Conservation (phyloP, 2,888 invertebrate genomes). For the Lycaena phlaeas region DNA sequence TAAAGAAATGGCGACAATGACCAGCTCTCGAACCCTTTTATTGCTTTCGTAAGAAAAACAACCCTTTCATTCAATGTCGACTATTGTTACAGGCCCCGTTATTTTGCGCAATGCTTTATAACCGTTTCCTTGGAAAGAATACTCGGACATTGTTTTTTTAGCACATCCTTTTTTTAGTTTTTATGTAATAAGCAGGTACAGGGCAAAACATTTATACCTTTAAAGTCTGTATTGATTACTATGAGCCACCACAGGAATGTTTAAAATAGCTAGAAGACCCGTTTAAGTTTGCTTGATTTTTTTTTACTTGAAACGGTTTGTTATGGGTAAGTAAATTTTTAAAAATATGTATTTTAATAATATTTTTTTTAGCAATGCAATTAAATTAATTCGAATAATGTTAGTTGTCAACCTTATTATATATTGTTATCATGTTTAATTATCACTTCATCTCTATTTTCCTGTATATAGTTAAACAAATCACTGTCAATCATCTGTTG, state of each 20-base stretch:
- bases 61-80: conserved; percentile 60
- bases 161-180: background rate
- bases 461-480: conserved; percentile 1
- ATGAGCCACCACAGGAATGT: background rate
- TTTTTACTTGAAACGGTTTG: too few relatives aligned
- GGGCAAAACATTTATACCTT: background rate
- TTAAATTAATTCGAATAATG: too few relatives aligned
- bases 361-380: too few relatives aligned
- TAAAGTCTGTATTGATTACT: background rate
- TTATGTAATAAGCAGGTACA: background rate
- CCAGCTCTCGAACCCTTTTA: conserved; percentile 55
- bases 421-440: too few relatives aligned
- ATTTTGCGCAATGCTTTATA: conserved; percentile 47
- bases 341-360: too few relatives aligned
- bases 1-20: conserved; percentile 56
- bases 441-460: too few relatives aligned
- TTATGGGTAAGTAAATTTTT: too few relatives aligned
- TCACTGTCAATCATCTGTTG: conserved; percentile 23
- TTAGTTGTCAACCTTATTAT: too few relatives aligned
- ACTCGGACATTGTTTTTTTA: conserved; percentile 2
- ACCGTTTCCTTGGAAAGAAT: conserved; percentile 39
- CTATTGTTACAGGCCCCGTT: conserved; percentile 35
- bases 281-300: too few relatives aligned
- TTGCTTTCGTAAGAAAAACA: conserved; percentile 53
- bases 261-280: too few relatives aligned